phyloP scores from a whole-genome alignment of 92 coral and sea anemone species.

The Porites lobata region DNA sequence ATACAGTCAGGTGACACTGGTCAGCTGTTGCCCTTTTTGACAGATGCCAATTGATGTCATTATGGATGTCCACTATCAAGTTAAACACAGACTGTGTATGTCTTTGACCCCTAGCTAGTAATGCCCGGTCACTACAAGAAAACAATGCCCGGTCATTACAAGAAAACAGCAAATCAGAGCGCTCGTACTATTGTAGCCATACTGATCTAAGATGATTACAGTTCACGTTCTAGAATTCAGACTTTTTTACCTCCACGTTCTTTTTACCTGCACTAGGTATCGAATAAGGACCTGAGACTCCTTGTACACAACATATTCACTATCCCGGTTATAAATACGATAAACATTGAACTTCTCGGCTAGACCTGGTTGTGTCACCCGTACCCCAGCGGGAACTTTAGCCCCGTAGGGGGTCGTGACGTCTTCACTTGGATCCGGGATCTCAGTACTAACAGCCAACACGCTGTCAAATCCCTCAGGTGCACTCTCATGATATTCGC shows the following conservation, averaged over 20 bases:
- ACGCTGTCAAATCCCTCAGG: constrained; percentile 85
- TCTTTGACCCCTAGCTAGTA: too few relatives aligned
- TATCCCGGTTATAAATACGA: constrained; percentile 10
- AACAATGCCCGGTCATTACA: too few relatives aligned
- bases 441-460: constrained; percentile 64
- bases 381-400: constrained; percentile 84
- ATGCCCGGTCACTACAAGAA: too few relatives aligned
- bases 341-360: constrained; percentile 50
- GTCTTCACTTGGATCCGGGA: constrained; percentile 79
- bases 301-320: constrained; percentile 85
- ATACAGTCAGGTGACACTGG: too few relatives aligned
- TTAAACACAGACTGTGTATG: too few relatives aligned
- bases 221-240: too few relatives aligned
- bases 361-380: constrained; percentile 49
- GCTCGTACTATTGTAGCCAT: too few relatives aligned
- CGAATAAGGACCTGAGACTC: constrained; percentile 81
- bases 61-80: too few relatives aligned
- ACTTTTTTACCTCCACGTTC: not conserved
- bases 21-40: too few relatives aligned
- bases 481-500: constrained; percentile 46
- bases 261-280: constrained; percentile 62
- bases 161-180: too few relatives aligned
- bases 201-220: too few relatives aligned
- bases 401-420: constrained; percentile 93
- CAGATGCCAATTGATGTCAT: too few relatives aligned